Evolutionary conservation across 2,888 invertebrate genomes (phyloP), one percentile per base, ranked within the genome.

Genomic region (Caenorhabditis doughertyi): DNA sequence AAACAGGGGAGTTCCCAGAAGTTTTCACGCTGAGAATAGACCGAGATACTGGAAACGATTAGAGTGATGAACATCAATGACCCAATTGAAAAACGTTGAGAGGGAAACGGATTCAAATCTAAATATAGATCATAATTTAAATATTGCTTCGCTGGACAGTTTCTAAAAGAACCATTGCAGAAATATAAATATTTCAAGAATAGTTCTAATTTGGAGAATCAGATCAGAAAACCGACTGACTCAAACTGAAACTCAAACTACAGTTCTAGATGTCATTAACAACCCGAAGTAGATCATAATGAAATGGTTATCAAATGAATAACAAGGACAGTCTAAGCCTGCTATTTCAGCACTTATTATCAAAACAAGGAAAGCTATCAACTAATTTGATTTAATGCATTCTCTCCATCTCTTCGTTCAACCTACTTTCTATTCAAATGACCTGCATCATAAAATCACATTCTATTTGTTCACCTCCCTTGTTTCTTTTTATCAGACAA

Each of bases 341-440:
- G 64, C 39, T 44, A 49, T 74, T 74, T 58, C 56, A 65, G 25
- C 47, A 35, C 49, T 23, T 49, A 35, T 47, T 74, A 74, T 74
- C 74, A 74, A 74, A 74, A 74, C 74, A 74, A 51, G 42, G n/a
- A 49, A 68, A 73, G 55, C 73, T 55, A 72, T 53, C 72, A 72
- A 56, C 74, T 76, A 76, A 76, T 76, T 76, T 76, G 76, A 76
- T 76, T 76, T 60, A 76, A 76, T 68, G 68, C 73, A 44, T 44
- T 67, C 49, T 58, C 67, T 76, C 3, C 21, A 27, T 60, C 76
- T 68, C 76, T 11, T n/a, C 56, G 4, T 16, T 42, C 27, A 25
- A 51, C 76, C 25, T 56, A 39, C 39, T 68, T 60, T 47, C 67
- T 51, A 2, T 32, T 47, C 21, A 7, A 47, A 29, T 76, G 58